Evolutionary conservation across 2,797 vertebrate species (phyloP).

Genomic region (Sebastolobus alascanus): DNA sequence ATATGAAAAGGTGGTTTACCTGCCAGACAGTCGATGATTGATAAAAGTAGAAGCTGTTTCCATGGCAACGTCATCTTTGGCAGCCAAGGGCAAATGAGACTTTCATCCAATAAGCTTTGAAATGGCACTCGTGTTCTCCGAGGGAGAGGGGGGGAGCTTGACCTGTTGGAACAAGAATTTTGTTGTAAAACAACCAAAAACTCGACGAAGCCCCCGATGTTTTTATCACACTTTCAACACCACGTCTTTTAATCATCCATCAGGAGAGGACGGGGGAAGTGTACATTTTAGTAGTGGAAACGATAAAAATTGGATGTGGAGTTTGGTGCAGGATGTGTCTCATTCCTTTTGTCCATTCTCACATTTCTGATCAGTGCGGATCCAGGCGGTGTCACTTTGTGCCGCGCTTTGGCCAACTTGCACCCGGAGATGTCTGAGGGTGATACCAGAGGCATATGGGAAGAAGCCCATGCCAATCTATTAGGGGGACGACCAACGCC

Average conservation of each 20-base stretch:
- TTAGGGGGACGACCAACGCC: slow-evolving; percentile 70
- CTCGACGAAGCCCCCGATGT: slow-evolving; percentile 13
- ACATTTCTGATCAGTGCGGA: slow-evolving; percentile 48
- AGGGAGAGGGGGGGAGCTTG: slow-evolving; percentile 81
- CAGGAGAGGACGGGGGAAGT: neutral
- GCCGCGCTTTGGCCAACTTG: slow-evolving; percentile 57
- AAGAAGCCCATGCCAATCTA: slow-evolving; percentile 75
- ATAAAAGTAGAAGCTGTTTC: slow-evolving; percentile 93
- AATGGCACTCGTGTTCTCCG: slow-evolving; percentile 77
- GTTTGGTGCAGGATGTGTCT: slow-evolving; percentile 27
- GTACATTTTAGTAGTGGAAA: neutral
- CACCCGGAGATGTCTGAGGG: slow-evolving; percentile 63
- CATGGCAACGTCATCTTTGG: slow-evolving; percentile 96
- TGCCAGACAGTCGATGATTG: slow-evolving; percentile 91
- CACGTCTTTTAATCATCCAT: slow-evolving; percentile 10
- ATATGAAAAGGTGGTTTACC: slow-evolving; percentile 87
- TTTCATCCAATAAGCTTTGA: slow-evolving; percentile 87
- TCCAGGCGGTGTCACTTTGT: slow-evolving; percentile 45
- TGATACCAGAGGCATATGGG: slow-evolving; percentile 76
- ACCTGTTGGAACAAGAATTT: slow-evolving; percentile 79
- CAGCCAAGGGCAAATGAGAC: slow-evolving; percentile 83
- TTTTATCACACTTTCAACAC: slow-evolving; percentile 6
- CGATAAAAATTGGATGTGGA: slow-evolving; percentile 9
- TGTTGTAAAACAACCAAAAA: slow-evolving; percentile 55
- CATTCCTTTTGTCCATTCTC: slow-evolving; percentile 27